Evolutionary conservation across 2,888 invertebrate species (phyloP), one percentile per base, ranked within the genome.

Genomic region (Pomacea canaliculata): DNA sequence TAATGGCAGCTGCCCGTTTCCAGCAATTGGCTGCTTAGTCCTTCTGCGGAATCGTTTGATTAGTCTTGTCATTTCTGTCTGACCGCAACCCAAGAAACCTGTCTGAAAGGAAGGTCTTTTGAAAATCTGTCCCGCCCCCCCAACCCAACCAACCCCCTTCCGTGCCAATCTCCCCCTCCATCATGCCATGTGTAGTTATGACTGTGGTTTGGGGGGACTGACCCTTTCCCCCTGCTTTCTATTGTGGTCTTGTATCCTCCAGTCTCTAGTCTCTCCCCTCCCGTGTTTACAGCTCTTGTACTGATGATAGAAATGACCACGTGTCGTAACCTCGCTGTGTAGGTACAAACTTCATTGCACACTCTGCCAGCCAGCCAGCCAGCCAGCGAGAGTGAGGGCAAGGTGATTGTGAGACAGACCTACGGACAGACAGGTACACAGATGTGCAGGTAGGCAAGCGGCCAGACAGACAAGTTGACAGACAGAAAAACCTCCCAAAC

Each of bases 21-120:
- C 63, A n/a, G n/a, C n/a, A 63, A 63, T 63, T 63, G 63, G 23
- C 63, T 63, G 19, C 63, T 63, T 63, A 23, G 19, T 12, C 23
- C 23, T 16, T 3, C 1, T 19, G 10, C 63, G 12, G 10, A 27
- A 37, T 12, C 19, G 63, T 19, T 10, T 63, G n/a, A 63, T 63
- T 63, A 63, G 63, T 10, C 63, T 63, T 63, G 63, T 63, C 63
- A 63, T 63, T 63, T 63, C 27, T 27, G 63, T 27, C 63, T 63
- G 63, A 63, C 63, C 63, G 27, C 63, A 12, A 1, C 12, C 63
- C 12, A 27, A 27, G 23, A 12, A 63, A 63, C 63, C 63, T 63
- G 63, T 63, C 63, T 19, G 23, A 63, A 63, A 10, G 10, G 63
- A 63, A n/a, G 23, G 63, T 63, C 63, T 10, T 56, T 56, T 56